Evolutionary conservation across 2,113 vertebrate species (phyloP).

Genomic region (Pseudorectes ferrugineus): DNA sequence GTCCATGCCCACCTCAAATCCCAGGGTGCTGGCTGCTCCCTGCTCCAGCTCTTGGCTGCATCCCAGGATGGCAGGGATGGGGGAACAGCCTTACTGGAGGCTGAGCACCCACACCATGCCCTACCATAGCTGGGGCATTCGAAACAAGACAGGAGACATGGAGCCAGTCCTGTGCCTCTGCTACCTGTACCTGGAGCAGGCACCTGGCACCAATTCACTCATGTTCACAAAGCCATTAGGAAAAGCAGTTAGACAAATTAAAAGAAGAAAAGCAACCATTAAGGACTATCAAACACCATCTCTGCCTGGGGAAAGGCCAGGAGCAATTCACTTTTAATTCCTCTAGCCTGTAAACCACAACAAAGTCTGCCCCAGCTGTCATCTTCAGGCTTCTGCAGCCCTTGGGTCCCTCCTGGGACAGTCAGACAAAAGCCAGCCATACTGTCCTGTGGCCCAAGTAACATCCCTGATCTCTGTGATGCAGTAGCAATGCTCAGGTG

Average conservation of each 20-base stretch:
- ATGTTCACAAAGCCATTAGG: conserved; percentile 10
- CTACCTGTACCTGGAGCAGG: not conserved
- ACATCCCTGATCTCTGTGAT: rapidly evolving
- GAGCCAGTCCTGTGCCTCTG: not conserved
- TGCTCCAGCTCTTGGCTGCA: not conserved
- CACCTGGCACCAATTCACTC: not conserved
- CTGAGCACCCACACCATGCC: not conserved
- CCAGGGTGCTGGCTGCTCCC: not conserved
- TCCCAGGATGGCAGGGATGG: not conserved
- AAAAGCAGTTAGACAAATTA: conserved; percentile 34
- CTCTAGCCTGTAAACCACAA: not conserved
- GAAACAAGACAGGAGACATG: rapidly evolving
- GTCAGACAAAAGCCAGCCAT: rapidly evolving
- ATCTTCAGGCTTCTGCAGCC: not conserved
- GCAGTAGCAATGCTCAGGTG: rapidly evolving
- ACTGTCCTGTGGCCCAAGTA: not conserved
- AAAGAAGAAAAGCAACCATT: conserved; percentile 20
- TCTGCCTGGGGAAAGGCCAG: not conserved
- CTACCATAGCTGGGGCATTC: rapidly evolving
- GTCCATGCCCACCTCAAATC: not conserved
- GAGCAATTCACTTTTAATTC: not conserved
- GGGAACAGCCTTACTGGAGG: not conserved
- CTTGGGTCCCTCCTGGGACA: not conserved
- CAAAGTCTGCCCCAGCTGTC: not conserved
- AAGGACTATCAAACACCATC: conserved; percentile 3